These are phyloP conservation scores for Poeciliopsis paucimaculata DNA, from an alignment of 2,797 vertebrate species.

Conservation along the genomic window DNA sequence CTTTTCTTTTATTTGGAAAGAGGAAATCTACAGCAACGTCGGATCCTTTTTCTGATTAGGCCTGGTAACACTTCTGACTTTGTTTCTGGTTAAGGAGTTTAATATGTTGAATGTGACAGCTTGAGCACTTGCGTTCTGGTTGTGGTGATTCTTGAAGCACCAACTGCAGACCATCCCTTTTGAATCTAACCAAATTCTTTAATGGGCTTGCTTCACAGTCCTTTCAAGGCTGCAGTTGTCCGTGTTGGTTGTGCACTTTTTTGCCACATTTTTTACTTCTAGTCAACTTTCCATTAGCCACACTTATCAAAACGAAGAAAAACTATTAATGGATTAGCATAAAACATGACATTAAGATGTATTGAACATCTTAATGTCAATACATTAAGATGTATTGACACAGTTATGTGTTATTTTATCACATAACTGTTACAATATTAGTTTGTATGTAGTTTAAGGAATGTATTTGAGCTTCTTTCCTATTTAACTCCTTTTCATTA, in stretches of 20 bases:
- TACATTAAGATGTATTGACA: not conserved
- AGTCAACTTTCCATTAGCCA: not conserved
- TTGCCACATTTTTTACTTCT: not conserved
- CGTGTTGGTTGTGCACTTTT: not conserved
- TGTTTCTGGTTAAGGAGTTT: not conserved
- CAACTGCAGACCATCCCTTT: not conserved
- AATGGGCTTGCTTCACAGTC: not conserved
- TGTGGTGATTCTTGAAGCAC: not conserved
- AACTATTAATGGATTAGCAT: not conserved
- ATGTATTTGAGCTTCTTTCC: not conserved
- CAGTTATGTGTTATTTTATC: too few relatives aligned
- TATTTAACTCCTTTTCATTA: not conserved
- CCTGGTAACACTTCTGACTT: not conserved
- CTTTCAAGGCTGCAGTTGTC: not conserved
- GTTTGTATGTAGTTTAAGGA: not conserved
- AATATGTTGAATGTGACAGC: not conserved
- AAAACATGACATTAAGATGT: not conserved
- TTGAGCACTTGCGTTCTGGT: not conserved
- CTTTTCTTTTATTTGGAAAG: not conserved
- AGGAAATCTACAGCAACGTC: not conserved
- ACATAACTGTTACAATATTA: not conserved
- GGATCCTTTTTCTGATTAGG: not conserved
- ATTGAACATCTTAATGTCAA: too few relatives aligned
- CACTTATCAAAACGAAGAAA: not conserved
- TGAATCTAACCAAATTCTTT: not conserved